Evolutionary conservation across 2,797 vertebrate genomes (phyloP), one percentile per base, ranked within the genome.

Genomic region (Anguilla pacifica): DNA sequence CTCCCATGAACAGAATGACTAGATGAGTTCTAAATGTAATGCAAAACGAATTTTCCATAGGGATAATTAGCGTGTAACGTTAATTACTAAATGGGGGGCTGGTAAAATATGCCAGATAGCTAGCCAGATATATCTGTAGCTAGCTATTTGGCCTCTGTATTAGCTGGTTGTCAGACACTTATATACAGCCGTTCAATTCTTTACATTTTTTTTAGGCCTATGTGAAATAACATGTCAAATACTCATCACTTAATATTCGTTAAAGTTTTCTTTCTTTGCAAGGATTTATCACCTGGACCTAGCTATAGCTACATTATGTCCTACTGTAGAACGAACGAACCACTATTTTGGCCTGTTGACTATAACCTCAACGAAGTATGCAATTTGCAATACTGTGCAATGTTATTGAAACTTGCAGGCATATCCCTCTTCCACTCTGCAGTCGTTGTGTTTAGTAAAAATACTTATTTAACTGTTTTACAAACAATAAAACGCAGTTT

Each of bases 281-380:
- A 77, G 31, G 79, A 86, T 89, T 84, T 53, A 88, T 82, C 83
- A 83, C 77, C 79, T 83, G 64, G 22, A 74, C 84, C 72, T 79
- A 85, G 51, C 67, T 49, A 5, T 57, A 57, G 59, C 83, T 85
- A 72, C 35, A 15, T 84, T 84, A 55, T 88, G 59, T 85, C 55
- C 57, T 87, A 46, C 59, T 51, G 57, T 57, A 81, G 64, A 88
- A 89, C 17, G 87, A 90, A 87, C 81, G 87, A 89, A 87, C 81
- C 81, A 90, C 85, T 86, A 88, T 90, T 86, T 89, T 91, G 92
- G 92, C 92, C 92, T 93, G 91, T 92, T 92, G 91, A 92, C 90
- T 92, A 35, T 72, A 88, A 91, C 82, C 90, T 87, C 88, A 88
- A 74, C 85, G 87, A 89, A 86, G 86, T 88, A 89, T 74, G 70